Evolutionary conservation across 1,140 invertebrate genomes (phyloP).

Genomic region (Hyposmocoma kahamanoa): DNA sequence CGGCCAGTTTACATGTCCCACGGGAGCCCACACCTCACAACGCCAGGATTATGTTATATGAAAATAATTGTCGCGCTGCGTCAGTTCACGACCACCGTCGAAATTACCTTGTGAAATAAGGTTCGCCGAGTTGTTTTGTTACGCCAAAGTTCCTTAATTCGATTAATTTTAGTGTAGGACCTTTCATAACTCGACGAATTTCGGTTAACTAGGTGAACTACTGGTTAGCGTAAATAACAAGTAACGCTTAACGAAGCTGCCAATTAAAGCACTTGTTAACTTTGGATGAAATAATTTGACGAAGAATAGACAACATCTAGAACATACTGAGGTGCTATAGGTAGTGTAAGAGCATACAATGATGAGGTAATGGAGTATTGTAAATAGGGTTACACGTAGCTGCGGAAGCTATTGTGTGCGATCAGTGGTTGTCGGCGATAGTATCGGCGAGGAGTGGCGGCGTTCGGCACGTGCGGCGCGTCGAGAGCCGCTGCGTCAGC

Average conservation of each 20-base stretch:
- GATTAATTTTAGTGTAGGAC: constrained; percentile 36
- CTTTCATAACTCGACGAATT: constrained; percentile 11
- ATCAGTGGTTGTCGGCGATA: constrained; percentile 36
- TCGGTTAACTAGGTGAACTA: constrained; percentile 3
- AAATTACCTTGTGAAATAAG: constrained; percentile 42
- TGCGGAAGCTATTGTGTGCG: too few relatives aligned
- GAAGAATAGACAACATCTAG: too few relatives aligned
- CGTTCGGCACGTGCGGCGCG: constrained; percentile 59
- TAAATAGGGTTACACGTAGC: constrained; percentile 11
- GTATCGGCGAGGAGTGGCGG: constrained; percentile 44
- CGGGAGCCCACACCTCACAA: constrained; percentile 39
- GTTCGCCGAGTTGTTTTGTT: constrained; percentile 36
- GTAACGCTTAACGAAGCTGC: not conserved
- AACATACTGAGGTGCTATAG: not conserved
- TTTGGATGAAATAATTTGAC: not conserved
- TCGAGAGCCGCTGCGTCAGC: constrained; percentile 58
- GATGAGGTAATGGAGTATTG: constrained; percentile 4
- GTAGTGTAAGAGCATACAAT: not conserved
- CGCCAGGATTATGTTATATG: constrained; percentile 57
- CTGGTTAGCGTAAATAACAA: not conserved
- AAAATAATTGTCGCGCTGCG: constrained; percentile 53
- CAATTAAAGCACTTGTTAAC: not conserved
- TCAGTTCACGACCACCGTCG: constrained; percentile 30
- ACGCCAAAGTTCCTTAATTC: constrained; percentile 38
- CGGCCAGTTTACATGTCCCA: constrained; percentile 43